A percentile compares a stretch with the other conserved stretches of the same genome.
Evolutionary conservation across 2,888 invertebrate genomes (phyloP).

Genomic region (Diachrysia chrysitis): DNA sequence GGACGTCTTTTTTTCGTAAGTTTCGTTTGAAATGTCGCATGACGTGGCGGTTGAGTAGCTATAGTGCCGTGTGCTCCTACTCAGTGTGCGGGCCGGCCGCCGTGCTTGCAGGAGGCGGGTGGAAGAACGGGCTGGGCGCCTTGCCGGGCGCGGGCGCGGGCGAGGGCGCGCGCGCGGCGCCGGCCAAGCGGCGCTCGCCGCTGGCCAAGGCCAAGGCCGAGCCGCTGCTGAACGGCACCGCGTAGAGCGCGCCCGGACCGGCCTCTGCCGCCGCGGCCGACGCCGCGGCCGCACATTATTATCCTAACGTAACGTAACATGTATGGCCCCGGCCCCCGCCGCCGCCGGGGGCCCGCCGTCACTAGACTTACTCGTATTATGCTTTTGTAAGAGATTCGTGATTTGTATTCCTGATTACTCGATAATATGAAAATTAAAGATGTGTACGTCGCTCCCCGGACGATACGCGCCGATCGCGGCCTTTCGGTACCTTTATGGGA

Average conservation of each 20-base stretch:
- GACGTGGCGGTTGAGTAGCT: too few relatives aligned
- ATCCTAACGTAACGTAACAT: conserved; percentile 68
- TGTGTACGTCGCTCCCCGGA: conserved; percentile 85
- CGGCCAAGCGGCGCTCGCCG: conserved; percentile 75
- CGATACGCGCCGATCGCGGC: conserved; percentile 77
- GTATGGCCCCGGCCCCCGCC: conserved; percentile 51
- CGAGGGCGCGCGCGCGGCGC: conserved; percentile 52
- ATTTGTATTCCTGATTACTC: conserved; percentile 89
- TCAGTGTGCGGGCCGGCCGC: not conserved
- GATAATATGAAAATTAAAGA: conserved; percentile 83
- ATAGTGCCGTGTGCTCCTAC: too few relatives aligned
- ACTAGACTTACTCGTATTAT: conserved; percentile 85
- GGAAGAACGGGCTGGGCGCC: conserved; percentile 83
- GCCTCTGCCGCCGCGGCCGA: conserved; percentile 33
- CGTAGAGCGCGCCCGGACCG: conserved; percentile 70
- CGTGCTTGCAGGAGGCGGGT: conserved; percentile 78
- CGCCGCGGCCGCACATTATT: conserved; percentile 49
- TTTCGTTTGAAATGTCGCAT: too few relatives aligned
- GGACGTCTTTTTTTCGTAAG: too few relatives aligned
- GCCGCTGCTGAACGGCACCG: conserved; percentile 91
- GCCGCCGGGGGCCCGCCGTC: conserved; percentile 50
- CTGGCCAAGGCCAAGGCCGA: conserved; percentile 89
- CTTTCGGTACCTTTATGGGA: conserved; percentile 77
- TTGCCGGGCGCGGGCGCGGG: conserved; percentile 40
- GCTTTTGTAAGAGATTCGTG: conserved; percentile 88